Conservation (phyloP, 2,888 invertebrate species). For the Caenorhabditis sp. region DNA sequence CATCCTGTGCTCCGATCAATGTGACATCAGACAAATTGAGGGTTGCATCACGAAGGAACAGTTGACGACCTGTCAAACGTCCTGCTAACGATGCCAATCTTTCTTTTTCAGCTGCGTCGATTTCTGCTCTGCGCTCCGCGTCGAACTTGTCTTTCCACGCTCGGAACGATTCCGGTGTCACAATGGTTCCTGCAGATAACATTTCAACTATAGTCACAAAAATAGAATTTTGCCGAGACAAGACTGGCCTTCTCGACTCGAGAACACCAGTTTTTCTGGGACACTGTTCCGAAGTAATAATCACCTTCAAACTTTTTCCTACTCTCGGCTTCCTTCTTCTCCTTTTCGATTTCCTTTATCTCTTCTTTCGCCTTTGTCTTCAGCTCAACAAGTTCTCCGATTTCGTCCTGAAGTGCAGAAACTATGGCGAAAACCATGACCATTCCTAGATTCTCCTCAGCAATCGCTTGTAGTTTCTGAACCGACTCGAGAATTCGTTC, state of each 20-base stretch:
- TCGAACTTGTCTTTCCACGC: constrained; percentile 96
- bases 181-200: constrained; percentile 89
- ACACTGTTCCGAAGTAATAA: too few relatives aligned
- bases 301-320: constrained; percentile 91
- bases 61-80: constrained; percentile 88
- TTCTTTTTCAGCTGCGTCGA: constrained; percentile 75
- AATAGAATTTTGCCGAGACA: too few relatives aligned
- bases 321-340: constrained; percentile 73
- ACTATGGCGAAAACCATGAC: constrained; percentile 98
- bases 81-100: constrained; percentile 75
- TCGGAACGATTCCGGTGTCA: constrained; percentile 95
- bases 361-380: constrained; percentile 67
- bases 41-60: constrained; percentile 94
- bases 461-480: constrained; percentile 84
- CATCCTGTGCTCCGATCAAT: constrained; percentile 85
- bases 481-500: constrained; percentile 67
- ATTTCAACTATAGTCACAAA: too few relatives aligned
- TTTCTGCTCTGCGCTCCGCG: constrained; percentile 87
- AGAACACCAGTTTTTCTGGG: background rate
- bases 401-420: constrained; percentile 87
- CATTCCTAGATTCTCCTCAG: constrained; percentile 94
- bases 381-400: constrained; percentile 69
- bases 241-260: too few relatives aligned
- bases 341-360: constrained; percentile 68
- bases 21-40: constrained; percentile 92